Evolutionary conservation across 2,113 vertebrate genomes (phyloP), one percentile per base, ranked within the genome.

Genomic region (Suncus etruscus): DNA sequence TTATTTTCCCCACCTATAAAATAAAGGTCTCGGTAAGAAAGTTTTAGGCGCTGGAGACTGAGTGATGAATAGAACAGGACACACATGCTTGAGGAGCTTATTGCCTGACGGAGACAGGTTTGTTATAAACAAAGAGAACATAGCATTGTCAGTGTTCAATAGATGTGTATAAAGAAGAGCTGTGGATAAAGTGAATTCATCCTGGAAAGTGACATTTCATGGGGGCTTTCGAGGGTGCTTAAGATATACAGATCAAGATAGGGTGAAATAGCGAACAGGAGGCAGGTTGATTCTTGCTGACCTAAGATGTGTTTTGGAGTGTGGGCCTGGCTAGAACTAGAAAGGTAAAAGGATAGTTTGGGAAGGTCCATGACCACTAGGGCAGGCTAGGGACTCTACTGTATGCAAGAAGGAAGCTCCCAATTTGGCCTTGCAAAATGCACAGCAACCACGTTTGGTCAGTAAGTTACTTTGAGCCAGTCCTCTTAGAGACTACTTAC

Each of bases 251-350:
- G 83, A 45, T 39, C 12, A 68, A 68, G 78, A 47, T 45, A 24
- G 73, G 45, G n/a, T 6, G 10, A 68, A 72, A 20, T 45, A 66
- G 69, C 75, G 63, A 86, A 10, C 6, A 9, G 25, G 25, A 77
- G 80, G 29, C 31, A 63, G 27, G 10, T 20, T 25, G 69, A 0
- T 0, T 20, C 7, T 11, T 16, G 5, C 73, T 3, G 45, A 0
- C 31, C 8, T 25, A 29, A 22, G 11, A 32, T 47, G 1, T 24
- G 15, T 24, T 18, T 27, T 0, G 11, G 27, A 58, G 29, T 51
- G n/a, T 39, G 31, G 54, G 39, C 20, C 24, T 2, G 18, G 16
- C 1, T 4, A 10, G n/a, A n/a, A 29, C 24, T 9, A 8, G 48
- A 18, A 4, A 29, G 7, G 1, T 29, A 1, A 61, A 31, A 6